Conservation (phyloP, 2,888 invertebrate genomes). For the Dysmachus trigonus region DNA sequence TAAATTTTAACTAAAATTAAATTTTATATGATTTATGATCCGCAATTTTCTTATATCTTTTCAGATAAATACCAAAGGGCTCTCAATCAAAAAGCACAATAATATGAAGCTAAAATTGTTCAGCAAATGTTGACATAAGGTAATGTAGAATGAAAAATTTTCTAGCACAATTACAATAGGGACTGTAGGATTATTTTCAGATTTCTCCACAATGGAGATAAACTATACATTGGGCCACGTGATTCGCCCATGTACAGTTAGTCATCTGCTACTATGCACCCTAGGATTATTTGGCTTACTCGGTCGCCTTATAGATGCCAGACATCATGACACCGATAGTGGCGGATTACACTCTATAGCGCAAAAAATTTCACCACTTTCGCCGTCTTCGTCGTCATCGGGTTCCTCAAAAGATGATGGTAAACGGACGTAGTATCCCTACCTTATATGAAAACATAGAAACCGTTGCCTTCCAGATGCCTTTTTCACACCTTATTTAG, state of each 20-base stretch:
- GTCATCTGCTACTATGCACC: constrained; percentile 50
- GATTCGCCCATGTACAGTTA: constrained; percentile 48
- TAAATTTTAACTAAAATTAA: too few species aligned
- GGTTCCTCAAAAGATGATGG: constrained; percentile 46
- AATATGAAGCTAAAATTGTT: constrained; percentile 49
- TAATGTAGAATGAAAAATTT: not conserved
- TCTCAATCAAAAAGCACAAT: constrained; percentile 20
- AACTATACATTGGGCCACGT: constrained; percentile 46
- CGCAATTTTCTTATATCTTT: not conserved
- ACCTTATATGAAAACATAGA: not conserved
- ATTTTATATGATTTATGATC: not conserved
- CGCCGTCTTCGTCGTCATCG: constrained; percentile 42
- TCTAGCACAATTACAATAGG: not conserved
- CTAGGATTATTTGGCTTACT: constrained; percentile 49
- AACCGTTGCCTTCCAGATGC: constrained; percentile 50
- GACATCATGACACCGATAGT: constrained; percentile 48
- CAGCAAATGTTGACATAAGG: constrained; percentile 50
- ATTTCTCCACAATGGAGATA: constrained; percentile 52
- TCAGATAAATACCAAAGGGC: not conserved
- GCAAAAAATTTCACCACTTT: constrained; percentile 41
- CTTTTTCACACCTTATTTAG: constrained; percentile 65
- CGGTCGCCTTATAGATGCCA: constrained; percentile 48
- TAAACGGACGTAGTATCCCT: constrained; percentile 14
- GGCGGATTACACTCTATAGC: constrained; percentile 41
- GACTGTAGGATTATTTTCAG: not conserved